phyloP scores from a whole-genome alignment of 2,797 vertebrate genomes.

The Sus cebifrons region DNA sequence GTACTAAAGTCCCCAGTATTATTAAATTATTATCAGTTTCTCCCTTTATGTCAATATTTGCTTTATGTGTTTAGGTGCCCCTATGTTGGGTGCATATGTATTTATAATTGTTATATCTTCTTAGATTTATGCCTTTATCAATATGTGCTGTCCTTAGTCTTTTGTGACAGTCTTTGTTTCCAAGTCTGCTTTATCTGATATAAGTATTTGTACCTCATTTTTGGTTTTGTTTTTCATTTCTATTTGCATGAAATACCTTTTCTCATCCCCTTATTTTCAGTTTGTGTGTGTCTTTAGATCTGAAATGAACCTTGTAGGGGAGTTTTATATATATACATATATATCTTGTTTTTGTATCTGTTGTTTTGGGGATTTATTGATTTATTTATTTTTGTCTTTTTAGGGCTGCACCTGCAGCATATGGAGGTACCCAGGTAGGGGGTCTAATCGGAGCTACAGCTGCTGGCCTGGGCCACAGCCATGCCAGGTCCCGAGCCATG shows the following conservation, averaged over 20 bases:
- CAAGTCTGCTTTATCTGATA: background rate
- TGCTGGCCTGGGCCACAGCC: too few species aligned
- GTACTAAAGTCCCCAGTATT: background rate
- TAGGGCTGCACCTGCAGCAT: too few species aligned
- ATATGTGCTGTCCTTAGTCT: background rate
- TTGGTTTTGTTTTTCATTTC: too few species aligned
- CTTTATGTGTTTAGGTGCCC: background rate
- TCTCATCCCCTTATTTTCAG: background rate
- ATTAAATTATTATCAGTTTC: background rate
- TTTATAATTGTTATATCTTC: background rate
- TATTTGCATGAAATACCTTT: background rate
- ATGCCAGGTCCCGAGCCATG: too few species aligned
- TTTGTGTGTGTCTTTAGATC: background rate
- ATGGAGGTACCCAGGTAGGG: too few species aligned
- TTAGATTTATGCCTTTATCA: background rate
- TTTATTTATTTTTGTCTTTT: too few species aligned
- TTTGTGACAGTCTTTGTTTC: background rate
- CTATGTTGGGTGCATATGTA: background rate
- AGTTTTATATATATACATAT: background rate
- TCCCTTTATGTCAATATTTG: background rate
- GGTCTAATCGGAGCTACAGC: too few species aligned
- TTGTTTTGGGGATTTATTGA: too few species aligned
- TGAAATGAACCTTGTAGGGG: background rate
- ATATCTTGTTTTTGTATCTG: too few species aligned
- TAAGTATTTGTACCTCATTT: background rate